Conservation (phyloP, 2,888 invertebrate genomes). For the Aphrophora alni region DNA sequence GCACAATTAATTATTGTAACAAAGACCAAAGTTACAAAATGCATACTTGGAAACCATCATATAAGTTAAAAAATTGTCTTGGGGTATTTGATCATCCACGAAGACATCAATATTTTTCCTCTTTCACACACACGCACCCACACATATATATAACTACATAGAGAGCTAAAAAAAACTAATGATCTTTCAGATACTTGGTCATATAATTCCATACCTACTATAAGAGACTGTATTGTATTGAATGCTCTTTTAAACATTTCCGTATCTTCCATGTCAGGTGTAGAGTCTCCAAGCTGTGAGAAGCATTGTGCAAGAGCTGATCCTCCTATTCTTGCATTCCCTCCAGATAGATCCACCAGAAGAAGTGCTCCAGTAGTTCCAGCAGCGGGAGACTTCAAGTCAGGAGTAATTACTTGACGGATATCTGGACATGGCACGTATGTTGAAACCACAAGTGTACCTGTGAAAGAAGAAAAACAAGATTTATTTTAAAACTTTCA, state of each 20-base stretch:
- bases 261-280: constrained; percentile 82
- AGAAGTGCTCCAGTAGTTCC: constrained; percentile 71
- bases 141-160: too few species aligned
- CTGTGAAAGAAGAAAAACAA: constrained; percentile 60
- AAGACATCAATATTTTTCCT: too few species aligned
- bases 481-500: too few species aligned
- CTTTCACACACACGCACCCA: too few species aligned
- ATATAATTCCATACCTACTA: constrained; percentile 66
- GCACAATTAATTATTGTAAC: too few species aligned
- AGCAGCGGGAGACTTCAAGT: constrained; percentile 73
- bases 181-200: too few species aligned
- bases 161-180: too few species aligned
- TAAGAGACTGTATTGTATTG: constrained; percentile 80
- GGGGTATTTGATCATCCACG: too few species aligned
- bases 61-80: too few species aligned
- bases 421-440: constrained; percentile 96
- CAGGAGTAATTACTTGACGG: constrained; percentile 84
- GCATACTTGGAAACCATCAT: too few species aligned
- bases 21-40: too few species aligned
- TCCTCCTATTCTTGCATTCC: constrained; percentile 84
- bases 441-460: constrained; percentile 93
- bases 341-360: constrained; percentile 78
- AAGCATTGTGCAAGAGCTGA: constrained; percentile 92
- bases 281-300: constrained; percentile 78
- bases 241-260: constrained; percentile 76